Evolutionary conservation across 1,140 invertebrate species (phyloP).

Genomic region (Rhopalosiphum padi): DNA sequence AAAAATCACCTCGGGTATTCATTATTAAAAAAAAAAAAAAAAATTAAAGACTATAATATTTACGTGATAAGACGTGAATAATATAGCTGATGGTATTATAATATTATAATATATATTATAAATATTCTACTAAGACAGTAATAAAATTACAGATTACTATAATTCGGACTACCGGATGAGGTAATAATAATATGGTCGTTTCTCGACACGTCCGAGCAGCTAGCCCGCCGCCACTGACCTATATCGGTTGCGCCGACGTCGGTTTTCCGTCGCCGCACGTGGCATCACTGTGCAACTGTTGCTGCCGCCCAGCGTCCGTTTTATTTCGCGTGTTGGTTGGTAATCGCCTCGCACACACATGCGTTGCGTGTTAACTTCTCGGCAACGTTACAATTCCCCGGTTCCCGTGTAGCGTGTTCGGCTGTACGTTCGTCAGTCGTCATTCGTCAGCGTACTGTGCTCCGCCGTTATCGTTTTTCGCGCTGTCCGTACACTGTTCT

Average conservation of each 20-base stretch:
- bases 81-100: background rate
- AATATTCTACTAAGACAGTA: background rate
- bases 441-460: background rate
- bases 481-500: background rate
- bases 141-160: background rate
- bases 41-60: background rate
- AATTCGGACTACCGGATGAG: background rate
- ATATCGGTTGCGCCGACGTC: background rate
- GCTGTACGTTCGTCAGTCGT: background rate
- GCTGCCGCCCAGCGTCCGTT: background rate
- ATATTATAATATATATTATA: background rate
- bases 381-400: background rate
- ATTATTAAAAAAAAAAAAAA: background rate
- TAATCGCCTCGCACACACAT: conserved; percentile 50
- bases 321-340: conserved; percentile 56
- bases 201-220: background rate
- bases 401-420: background rate
- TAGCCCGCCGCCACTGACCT: background rate
- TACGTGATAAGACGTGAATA: background rate
- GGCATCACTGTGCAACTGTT: conserved; percentile 46
- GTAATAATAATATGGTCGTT: too few species aligned
- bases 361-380: conserved; percentile 43
- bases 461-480: background rate
- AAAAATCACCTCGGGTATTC: background rate
- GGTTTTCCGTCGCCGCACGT: background rate